Percentiles rank a stretch among this genome's conserved stretches.
Conservation (phyloP, 2,113 vertebrate genomes). For the Diadophis punctatus region DNA sequence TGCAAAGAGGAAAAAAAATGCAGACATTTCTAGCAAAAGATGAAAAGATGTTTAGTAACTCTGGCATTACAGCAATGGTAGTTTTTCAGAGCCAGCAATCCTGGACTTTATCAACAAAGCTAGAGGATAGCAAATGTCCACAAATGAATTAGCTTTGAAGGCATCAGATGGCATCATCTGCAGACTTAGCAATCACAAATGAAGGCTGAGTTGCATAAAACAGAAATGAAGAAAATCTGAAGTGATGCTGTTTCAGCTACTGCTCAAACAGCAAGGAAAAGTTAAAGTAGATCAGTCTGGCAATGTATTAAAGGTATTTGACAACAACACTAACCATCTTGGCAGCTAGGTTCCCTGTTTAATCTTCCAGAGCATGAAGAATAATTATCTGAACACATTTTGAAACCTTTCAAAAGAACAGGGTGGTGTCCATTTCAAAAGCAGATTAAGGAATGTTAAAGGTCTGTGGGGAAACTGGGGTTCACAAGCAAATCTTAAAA, state of each 20-base stretch:
- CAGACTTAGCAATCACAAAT: neutral
- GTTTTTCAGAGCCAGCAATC: neutral
- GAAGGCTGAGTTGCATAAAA: conserved; percentile 29
- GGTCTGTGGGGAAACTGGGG: neutral
- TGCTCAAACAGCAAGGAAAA: conserved; percentile 28
- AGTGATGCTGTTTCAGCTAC: conserved; percentile 28
- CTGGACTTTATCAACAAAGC: neutral
- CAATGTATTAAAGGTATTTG: neutral
- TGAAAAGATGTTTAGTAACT: neutral
- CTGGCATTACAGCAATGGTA: neutral
- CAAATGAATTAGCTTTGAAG: neutral
- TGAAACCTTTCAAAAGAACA: neutral
- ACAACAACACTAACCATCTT: neutral
- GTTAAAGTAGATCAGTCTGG: conserved; percentile 8
- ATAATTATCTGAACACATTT: neutral
- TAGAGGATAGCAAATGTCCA: neutral
- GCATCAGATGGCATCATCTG: neutral
- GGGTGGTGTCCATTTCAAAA: neutral
- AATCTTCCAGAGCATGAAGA: neutral
- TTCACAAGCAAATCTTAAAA: neutral
- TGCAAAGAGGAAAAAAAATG: neutral
- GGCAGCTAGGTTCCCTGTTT: neutral
- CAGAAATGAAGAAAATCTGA: conserved; percentile 31
- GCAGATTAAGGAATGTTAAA: neutral
- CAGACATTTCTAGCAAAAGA: neutral